Base-by-base conservation (phyloP, 2,797 vertebrate genomes). In the Sebastes kiyomatsui region DNA sequence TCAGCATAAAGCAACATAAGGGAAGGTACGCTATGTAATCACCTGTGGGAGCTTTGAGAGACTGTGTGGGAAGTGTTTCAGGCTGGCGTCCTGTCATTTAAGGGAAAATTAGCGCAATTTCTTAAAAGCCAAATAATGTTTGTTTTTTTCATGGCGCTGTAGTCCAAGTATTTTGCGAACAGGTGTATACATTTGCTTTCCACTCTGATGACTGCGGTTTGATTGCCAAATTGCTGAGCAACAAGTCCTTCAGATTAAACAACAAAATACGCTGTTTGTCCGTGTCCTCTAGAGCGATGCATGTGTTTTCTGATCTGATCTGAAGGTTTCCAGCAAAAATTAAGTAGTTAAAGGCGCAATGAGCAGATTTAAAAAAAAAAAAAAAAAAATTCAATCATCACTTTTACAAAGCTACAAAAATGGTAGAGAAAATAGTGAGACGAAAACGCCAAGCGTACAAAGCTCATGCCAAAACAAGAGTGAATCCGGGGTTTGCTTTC, bases 1-100 rank as follows among this genome's bases (percentile, higher is more conserved):
- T 82, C 78, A 75, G 82, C 81, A 33, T 61, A 64, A 73, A 84
- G 60, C 62, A 75, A 42, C 82, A 72, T 81, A 81, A 59, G 82
- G 85, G 85, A 55, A 64, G 80, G 71, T 77, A 49, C 7, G 14
- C 61, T 25, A 7, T 8, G 8, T 75, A 86, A 91, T 91, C 67
- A 85, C 83, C 80, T 82, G 74, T 79, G 87, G 77, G 87, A 79
- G 49, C 27, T n/a, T 2, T 1, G 67, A 80, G 72, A 76, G 67
- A 46, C 42, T 46, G 16, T 46, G 42, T 18, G 16, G 42, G 42
- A 18, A 30, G 68, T 70, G n/a, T 75, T 52, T 64, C 30, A 66
- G 12, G 18, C 38, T 54, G 27, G 25, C 58, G 20, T n/a, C 28
- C 25, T 66, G 60, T 46, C 5, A 61, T 90, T 77, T 69, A 42